Evolutionary conservation across 2,113 vertebrate genomes (phyloP).

Genomic region (Onychorhynchus coronatus): DNA sequence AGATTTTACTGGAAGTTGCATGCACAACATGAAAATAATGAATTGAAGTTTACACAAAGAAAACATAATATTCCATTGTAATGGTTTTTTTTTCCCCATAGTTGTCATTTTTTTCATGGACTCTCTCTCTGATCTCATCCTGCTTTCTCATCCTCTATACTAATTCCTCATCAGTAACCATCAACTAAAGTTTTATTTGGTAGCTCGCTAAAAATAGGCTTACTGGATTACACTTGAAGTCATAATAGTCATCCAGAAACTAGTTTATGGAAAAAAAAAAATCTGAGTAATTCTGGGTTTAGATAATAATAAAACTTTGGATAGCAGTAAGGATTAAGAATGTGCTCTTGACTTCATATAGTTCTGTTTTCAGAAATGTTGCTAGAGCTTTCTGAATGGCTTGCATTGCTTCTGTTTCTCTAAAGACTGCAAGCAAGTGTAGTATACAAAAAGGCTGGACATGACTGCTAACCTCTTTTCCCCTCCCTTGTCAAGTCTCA

Average conservation of each 20-base stretch:
- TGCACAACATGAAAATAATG: background rate
- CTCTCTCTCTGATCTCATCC: background rate
- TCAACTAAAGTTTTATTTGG: background rate
- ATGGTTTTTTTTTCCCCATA: background rate
- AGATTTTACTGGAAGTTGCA: background rate
- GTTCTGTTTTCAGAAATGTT: background rate
- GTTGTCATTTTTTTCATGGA: background rate
- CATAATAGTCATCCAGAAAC: background rate
- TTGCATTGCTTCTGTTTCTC: background rate
- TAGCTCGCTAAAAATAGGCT: conserved; percentile 1
- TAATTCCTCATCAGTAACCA: background rate
- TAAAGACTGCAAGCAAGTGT: background rate
- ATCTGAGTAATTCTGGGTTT: background rate
- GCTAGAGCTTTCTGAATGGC: background rate
- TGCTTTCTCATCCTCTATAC: background rate
- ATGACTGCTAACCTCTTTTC: background rate
- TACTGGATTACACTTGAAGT: background rate
- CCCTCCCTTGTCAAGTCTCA: background rate
- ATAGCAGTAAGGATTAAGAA: background rate
- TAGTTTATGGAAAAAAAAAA: background rate
- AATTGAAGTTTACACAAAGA: background rate
- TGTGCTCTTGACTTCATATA: background rate
- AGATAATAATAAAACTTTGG: background rate
- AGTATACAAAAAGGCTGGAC: background rate
- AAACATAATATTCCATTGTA: background rate